These are phyloP conservation scores for Diabrotica virgifera DNA, from an alignment of 1,140 invertebrate species.

Conservation along the genomic window DNA sequence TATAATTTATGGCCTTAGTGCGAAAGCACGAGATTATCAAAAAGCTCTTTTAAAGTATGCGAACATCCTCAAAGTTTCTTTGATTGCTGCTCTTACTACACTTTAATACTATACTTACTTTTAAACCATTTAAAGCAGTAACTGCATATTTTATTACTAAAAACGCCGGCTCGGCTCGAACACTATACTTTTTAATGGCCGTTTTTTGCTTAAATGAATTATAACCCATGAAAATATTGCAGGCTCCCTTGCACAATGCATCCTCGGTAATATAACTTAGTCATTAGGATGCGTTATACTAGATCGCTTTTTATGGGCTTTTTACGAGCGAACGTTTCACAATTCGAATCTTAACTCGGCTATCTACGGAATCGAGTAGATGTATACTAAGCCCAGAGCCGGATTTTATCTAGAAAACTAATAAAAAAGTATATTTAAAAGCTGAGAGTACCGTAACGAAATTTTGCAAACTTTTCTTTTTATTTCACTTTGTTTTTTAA, in stretches of 20 bases:
- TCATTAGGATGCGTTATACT: slow-evolving; percentile 38
- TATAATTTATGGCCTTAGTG: background rate
- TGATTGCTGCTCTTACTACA: background rate
- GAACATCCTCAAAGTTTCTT: slow-evolving; percentile 13
- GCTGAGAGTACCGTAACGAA: no score
- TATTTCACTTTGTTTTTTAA: no score
- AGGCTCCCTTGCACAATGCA: slow-evolving; percentile 24
- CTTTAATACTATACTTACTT: slow-evolving; percentile 4
- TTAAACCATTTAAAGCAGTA: slow-evolving; percentile 6
- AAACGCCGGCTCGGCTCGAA: slow-evolving; percentile 8
- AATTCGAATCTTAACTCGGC: slow-evolving; percentile 21
- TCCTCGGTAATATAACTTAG: slow-evolving; percentile 33
- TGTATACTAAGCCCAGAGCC: background rate
- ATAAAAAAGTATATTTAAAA: no score
- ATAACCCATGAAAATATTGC: slow-evolving; percentile 29
- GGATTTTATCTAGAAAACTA: background rate
- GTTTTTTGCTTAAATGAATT: slow-evolving; percentile 25
- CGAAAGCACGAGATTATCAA: background rate
- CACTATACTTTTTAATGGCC: slow-evolving; percentile 21
- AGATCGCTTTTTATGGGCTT: slow-evolving; percentile 38
- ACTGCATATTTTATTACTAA: slow-evolving; percentile 21
- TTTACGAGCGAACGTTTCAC: slow-evolving; percentile 34
- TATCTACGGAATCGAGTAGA: background rate
- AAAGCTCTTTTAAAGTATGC: slow-evolving; percentile 1
- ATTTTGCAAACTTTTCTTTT: no score